phyloP scores from a whole-genome alignment of 2,797 vertebrate genomes.

The Anguilla obscura region DNA sequence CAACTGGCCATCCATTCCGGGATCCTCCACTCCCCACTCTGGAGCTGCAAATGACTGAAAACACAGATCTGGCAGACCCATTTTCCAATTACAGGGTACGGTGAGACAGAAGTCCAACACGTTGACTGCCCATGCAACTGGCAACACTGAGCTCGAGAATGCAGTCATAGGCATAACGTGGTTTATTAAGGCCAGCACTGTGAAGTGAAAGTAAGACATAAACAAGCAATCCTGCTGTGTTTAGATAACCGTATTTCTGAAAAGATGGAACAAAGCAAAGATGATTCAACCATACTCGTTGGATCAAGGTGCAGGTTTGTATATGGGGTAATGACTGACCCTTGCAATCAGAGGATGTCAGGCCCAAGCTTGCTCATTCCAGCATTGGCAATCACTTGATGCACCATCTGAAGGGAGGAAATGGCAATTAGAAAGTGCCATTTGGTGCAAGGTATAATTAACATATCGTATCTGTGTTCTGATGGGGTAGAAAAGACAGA shows the following conservation, averaged over 20 bases:
- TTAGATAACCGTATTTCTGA: not conserved
- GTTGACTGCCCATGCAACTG: not conserved
- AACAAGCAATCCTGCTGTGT: not conserved
- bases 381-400: conserved; percentile 19
- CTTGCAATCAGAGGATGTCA: conserved; percentile 21
- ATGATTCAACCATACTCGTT: not conserved
- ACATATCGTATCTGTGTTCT: conserved; percentile 7
- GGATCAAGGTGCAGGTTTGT: not conserved
- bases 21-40: not conserved
- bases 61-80: conserved; percentile 31
- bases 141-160: not conserved
- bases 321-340: conserved; percentile 5
- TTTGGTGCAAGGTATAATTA: conserved; percentile 29
- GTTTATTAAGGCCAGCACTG: not conserved
- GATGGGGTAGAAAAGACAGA: conserved; percentile 19
- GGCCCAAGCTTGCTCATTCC: conserved; percentile 19
- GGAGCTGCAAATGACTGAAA: conserved; percentile 12
- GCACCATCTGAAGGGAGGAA: conserved; percentile 17
- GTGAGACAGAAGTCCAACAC: not conserved
- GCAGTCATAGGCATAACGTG: not conserved
- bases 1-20: conserved; percentile 36
- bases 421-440: conserved; percentile 27
- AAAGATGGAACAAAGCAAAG: not conserved
- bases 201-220: not conserved
- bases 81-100: not conserved